phyloP scores from a whole-genome alignment of 2,888 invertebrate genomes.

The Heliconius erato region DNA sequence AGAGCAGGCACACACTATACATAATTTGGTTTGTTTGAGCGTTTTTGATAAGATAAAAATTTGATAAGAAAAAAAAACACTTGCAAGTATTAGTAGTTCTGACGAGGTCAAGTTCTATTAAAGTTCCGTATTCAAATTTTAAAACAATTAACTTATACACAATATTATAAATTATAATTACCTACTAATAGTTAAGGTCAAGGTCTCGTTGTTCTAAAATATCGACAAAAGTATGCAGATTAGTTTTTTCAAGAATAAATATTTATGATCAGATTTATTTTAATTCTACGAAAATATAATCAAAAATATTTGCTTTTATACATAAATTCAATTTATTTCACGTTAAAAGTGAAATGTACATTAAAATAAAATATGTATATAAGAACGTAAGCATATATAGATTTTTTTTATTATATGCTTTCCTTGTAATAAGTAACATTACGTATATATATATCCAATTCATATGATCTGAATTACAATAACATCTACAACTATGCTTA shows the following conservation, averaged over 20 bases:
- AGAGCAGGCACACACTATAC: neutral
- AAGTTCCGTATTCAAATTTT: conserved; percentile 37
- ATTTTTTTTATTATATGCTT: too few species aligned
- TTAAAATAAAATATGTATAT: too few species aligned
- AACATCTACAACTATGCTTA: too few species aligned
- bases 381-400: too few species aligned
- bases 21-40: conserved; percentile 14
- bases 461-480: too few species aligned
- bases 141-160: neutral
- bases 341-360: too few species aligned
- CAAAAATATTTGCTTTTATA: neutral
- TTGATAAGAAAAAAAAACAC: neutral
- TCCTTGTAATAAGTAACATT: too few species aligned
- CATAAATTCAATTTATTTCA: too few species aligned
- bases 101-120: conserved; percentile 30
- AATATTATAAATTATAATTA: neutral
- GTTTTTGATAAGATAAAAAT: conserved; percentile 14
- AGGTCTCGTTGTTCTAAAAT: neutral
- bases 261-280: neutral
- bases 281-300: neutral
- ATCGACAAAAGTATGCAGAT: neutral
- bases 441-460: too few species aligned
- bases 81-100: neutral
- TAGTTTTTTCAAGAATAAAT: neutral
- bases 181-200: conserved; percentile 12